Base-by-base conservation (phyloP, 2,888 invertebrate species). In the Hirtodrosophila confusa region DNA sequence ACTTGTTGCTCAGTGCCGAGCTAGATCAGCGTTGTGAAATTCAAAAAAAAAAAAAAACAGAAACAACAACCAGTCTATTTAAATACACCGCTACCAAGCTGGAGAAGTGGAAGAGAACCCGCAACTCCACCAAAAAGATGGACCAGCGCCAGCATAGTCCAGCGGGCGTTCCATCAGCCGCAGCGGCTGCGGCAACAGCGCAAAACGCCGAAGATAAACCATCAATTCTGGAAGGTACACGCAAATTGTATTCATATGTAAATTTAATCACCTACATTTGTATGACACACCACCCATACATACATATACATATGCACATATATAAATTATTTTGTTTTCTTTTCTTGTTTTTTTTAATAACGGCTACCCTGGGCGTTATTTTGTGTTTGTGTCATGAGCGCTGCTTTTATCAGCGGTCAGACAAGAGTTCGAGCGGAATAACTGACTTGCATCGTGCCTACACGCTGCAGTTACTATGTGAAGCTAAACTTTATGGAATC, bases 51-150 rank as follows among this genome's bases (percentile, higher is more conserved):
- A 17, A 39, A 35, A n/a, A 43, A 45, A 31, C 35, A 17, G 12
- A 43, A 45, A 31, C 35, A 17, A 17, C 40, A 45, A 68, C 45
- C 53, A 1, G 23, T 23, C 39, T 17, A 41, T 3, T 11, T 12
- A 2, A 6, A 67, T 37, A 8, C 11, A 60, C 33, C 41, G 47
- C 35, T 6, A 66, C 67, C 83, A 89, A 89, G 73, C 89, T 90
- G 89, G 89, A 90, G 90, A 90, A 90, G 89, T 90, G 90, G 89
- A 90, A 89, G 69, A 90, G 89, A 90, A 90, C 89, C n/a, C 89
- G 89, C n/a, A 80, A 73, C 55, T 90, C 89, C 53, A 90, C 89
- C 50, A 90, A 88, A 49, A 88, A 86, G 76, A 90, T 90, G 89
- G 89, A 89, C 70, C 79, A 69, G 58, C 66, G 79, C 23, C 83